Base-by-base conservation (phyloP, 2,797 vertebrate genomes). In the Momotus momota region DNA sequence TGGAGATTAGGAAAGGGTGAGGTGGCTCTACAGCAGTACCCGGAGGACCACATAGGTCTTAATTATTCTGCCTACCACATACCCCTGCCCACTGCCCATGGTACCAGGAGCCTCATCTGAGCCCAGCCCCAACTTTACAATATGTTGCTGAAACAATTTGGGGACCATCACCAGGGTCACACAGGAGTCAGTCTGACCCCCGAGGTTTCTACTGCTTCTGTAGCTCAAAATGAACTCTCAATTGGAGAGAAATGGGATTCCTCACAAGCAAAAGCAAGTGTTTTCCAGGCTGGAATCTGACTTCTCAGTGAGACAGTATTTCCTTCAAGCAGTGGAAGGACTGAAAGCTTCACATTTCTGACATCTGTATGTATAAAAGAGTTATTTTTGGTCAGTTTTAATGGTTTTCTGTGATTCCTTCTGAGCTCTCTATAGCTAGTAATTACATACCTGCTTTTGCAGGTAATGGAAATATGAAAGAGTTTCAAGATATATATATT, bases 371-470 rank as follows among this genome's bases (percentile, higher is more conserved):
- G 6, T 58, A 58, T 27, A 57, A 81, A 81, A 79, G 52, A 80
- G 27, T 57, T 65, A 38, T 64, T 95, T 94, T 81, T 51, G 45
- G 64, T 73, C 43, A 51, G 7, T 87, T 94, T 90, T 78, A 88
- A 79, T 67, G 27, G 22, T 51, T 95, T 94, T 82, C 40, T 75
- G 2, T 82, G 18, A 80, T 77, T 77, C 11, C 17, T 11, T 89
- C 67, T 70, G 64, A 93, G 81, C 26, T 91, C 8, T 80, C 26
- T 33, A 9, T 35, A 55, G 64, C 26, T 80, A 27, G 16, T 52
- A 77, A 91, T 90, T 77, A 62, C 67, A 85, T 13, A 89, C 38
- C 26, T 82, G 38, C n/a, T 81, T 58, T 93, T 79, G 29, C 51
- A 75, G 33, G 74, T 18, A 54, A 48, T 31, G 73, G 33, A 72